Conservation (phyloP, 2,888 invertebrate genomes). For the Lithophane socia region DNA sequence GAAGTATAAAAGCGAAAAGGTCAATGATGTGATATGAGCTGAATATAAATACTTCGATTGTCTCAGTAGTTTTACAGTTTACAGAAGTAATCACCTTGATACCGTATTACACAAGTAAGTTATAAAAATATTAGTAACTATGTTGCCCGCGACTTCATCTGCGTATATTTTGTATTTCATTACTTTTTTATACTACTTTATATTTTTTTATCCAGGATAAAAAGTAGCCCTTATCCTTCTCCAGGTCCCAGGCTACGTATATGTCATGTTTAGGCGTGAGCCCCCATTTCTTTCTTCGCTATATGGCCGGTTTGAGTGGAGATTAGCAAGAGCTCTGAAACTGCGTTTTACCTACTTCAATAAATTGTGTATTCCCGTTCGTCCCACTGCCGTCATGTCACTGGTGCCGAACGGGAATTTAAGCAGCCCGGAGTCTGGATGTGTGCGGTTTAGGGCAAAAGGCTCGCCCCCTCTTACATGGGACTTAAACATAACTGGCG, state of each 20-base stretch:
- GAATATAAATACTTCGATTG: background rate
- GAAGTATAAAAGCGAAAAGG: too few relatives aligned
- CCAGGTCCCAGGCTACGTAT: background rate
- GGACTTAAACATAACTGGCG: too few relatives aligned
- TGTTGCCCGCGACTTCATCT: background rate
- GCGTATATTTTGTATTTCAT: background rate
- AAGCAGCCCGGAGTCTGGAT: too few relatives aligned
- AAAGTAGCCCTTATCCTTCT: too few relatives aligned
- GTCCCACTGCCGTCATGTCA: too few relatives aligned
- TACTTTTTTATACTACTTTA: too few relatives aligned
- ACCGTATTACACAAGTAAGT: background rate
- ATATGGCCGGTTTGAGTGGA: background rate
- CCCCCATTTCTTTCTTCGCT: background rate
- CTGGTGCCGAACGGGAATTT: too few relatives aligned
- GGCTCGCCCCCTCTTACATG: too few relatives aligned
- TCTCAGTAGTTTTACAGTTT: background rate
- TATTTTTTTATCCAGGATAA: too few relatives aligned
- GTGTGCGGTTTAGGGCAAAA: too few relatives aligned
- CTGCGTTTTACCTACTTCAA: background rate
- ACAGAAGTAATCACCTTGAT: background rate
- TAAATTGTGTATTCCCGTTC: too few relatives aligned
- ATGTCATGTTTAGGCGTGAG: background rate
- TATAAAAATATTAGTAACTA: background rate
- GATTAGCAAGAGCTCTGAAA: background rate
- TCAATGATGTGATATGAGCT: too few relatives aligned